phyloP scores from a whole-genome alignment of 2,888 invertebrate species.

The Cryptosula pallasiana region DNA sequence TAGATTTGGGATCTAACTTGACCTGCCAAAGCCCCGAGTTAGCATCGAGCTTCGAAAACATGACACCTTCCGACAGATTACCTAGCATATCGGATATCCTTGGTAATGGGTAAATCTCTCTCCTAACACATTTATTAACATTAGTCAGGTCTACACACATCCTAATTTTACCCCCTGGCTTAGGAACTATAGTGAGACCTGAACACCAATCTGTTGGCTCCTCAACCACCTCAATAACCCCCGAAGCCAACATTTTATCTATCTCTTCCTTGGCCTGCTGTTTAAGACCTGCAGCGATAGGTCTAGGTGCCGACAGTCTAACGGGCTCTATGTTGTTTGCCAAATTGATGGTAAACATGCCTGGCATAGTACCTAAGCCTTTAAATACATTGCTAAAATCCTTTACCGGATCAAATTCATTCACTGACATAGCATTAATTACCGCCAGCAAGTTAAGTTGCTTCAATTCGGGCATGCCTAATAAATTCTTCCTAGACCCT shows the following conservation, averaged over 20 bases:
- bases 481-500: neutral
- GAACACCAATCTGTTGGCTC: neutral
- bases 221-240: neutral
- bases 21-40: conserved; percentile 29
- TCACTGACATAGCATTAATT: neutral
- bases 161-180: neutral
- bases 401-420: neutral
- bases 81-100: conserved; percentile 25
- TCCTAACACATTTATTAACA: no score
- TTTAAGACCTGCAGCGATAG: no score
- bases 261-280: neutral
- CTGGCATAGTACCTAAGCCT: no score
- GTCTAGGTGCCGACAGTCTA: no score
- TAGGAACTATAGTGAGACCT: neutral
- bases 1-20: no score
- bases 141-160: neutral
- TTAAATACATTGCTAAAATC: no score
- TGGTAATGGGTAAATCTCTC: no score
- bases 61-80: conserved; percentile 25
- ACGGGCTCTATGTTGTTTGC: no score
- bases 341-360: no score
- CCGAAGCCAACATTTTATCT: neutral
- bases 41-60: conserved; percentile 30
- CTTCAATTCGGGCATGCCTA: neutral
- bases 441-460: neutral